A percentile compares a stretch with the other conserved stretches of the same genome.
phyloP scores from a whole-genome alignment of 2,888 invertebrate species.

The Lycophotia porphyrea region DNA sequence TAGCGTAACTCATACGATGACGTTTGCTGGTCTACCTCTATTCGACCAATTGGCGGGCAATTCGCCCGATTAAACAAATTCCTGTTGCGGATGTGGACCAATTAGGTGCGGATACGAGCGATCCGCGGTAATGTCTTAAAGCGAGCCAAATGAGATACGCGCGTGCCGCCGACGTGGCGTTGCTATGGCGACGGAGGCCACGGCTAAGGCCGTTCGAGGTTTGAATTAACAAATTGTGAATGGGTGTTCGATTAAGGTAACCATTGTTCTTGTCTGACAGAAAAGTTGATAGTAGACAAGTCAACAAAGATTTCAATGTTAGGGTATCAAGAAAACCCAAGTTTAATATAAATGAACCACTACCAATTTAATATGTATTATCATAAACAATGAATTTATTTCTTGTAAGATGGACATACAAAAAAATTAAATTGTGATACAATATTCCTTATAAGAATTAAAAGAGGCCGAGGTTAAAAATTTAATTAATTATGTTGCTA shows the following conservation, averaged over 20 bases:
- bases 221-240: neutral
- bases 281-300: neutral
- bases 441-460: neutral
- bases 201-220: neutral
- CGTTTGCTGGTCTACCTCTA: conserved; percentile 22
- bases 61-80: conserved; percentile 80
- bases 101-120: conserved; percentile 80
- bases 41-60: conserved; percentile 77
- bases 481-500: neutral
- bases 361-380: neutral
- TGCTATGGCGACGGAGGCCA: conserved; percentile 30
- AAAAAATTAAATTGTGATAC: neutral
- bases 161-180: conserved; percentile 19
- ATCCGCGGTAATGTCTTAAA: conserved; percentile 67
- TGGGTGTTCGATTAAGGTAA: neutral
- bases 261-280: neutral
- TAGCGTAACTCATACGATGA: conserved; percentile 8
- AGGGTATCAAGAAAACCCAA: neutral
- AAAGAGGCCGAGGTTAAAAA: neutral
- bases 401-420: neutral
- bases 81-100: conserved; percentile 78
- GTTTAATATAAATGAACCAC: neutral
- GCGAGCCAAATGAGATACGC: conserved; percentile 28
- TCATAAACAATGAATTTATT: neutral
- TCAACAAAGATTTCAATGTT: neutral